Evolutionary conservation across 35 echinoderm and acorn worm genomes (phyloP).

Genomic region (Eucidaris tribuloides): DNA sequence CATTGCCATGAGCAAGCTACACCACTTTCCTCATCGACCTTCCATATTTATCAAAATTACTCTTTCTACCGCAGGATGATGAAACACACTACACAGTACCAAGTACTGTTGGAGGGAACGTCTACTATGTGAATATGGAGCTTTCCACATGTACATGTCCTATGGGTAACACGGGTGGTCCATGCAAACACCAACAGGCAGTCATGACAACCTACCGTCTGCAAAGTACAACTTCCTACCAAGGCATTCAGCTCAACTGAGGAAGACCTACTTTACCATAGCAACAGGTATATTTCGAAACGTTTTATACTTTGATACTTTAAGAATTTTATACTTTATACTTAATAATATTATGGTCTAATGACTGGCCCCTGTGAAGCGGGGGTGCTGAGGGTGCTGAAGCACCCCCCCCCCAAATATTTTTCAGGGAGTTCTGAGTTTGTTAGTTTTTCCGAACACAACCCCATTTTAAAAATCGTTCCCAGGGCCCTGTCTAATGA

Average conservation of each 20-base stretch:
- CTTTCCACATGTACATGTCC: constrained; percentile 50
- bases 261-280: constrained; percentile 8
- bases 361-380: too few relatives aligned
- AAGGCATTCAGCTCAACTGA: constrained; percentile 1
- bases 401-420: too few relatives aligned
- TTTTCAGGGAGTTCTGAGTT: too few relatives aligned
- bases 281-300: constrained; percentile 47
- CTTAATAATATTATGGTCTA: too few relatives aligned
- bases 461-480: too few relatives aligned
- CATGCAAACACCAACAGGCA: constrained; percentile 49
- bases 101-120: neutral
- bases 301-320: too few relatives aligned
- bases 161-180: constrained; percentile 41
- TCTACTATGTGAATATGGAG: constrained; percentile 28
- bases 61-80: constrained; percentile 9
- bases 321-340: too few relatives aligned
- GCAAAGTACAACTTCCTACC: constrained; percentile 10
- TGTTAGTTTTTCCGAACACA: too few relatives aligned
- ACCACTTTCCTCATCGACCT: neutral
- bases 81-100: constrained; percentile 35
- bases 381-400: too few relatives aligned
- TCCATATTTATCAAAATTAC: too few relatives aligned
- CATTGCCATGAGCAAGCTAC: neutral
- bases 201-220: constrained; percentile 41
- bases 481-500: too few relatives aligned